phyloP scores from a whole-genome alignment of 2,888 invertebrate genomes.

The Iselma pallidipennis region DNA sequence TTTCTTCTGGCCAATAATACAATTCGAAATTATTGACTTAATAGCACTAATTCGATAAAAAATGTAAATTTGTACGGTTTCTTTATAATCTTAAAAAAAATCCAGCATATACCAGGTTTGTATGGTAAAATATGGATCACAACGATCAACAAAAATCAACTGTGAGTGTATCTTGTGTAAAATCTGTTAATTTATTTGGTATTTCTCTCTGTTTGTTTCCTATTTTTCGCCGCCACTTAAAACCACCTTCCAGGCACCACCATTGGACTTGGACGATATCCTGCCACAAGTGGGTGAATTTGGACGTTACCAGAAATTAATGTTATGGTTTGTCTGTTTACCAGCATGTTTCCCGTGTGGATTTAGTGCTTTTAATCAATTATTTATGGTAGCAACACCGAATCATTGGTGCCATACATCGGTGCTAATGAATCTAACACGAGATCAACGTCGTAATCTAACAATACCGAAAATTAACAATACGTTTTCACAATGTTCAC shows the following conservation, averaged over 20 bases:
- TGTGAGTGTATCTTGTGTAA: slow-evolving; percentile 7
- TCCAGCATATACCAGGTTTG: slow-evolving; percentile 1
- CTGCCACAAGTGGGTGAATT: slow-evolving; percentile 87
- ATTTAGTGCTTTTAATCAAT: slow-evolving; percentile 90
- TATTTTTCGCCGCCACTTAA: no score
- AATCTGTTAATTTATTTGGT: no score
- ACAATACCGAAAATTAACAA: slow-evolving; percentile 64
- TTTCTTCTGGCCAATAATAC: not conserved
- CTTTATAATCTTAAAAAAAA: slow-evolving; percentile 6
- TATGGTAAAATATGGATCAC: slow-evolving; percentile 17
- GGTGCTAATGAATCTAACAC: slow-evolving; percentile 63
- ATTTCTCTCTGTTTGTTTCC: no score
- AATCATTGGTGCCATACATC: slow-evolving; percentile 85
- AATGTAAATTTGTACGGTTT: slow-evolving; percentile 14
- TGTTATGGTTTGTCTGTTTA: slow-evolving; percentile 84
- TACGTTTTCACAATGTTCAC: slow-evolving; percentile 71
- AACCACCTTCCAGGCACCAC: slow-evolving; percentile 59
- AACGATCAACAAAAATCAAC: slow-evolving; percentile 6
- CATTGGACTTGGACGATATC: slow-evolving; percentile 82
- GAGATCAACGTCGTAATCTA: slow-evolving; percentile 64
- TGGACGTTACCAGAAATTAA: slow-evolving; percentile 83
- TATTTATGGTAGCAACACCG: slow-evolving; percentile 89
- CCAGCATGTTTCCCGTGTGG: slow-evolving; percentile 90
- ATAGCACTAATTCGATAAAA: not conserved
- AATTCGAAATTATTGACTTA: no score